A percentile compares a stretch with the other conserved stretches of the same genome.
These are phyloP conservation scores for Yoshiicerus persimilis DNA, from an alignment of 1,140 invertebrate genomes.

Conservation along the genomic window DNA sequence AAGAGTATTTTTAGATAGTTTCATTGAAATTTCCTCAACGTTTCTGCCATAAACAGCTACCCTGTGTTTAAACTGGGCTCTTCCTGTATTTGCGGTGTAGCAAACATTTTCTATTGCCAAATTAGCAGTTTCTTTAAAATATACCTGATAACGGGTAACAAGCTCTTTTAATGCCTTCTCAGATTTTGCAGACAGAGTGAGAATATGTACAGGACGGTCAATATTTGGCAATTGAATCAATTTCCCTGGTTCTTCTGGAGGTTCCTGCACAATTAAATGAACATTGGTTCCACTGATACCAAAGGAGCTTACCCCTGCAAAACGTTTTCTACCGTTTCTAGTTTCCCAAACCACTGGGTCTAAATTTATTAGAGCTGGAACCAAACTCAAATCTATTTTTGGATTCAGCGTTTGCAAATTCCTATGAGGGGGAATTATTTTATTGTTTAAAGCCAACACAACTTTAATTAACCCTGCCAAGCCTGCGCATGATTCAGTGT, in stretches of 20 bases:
- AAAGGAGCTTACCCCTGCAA: slow-evolving; percentile 39
- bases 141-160: not conserved
- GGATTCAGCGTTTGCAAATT: slow-evolving; percentile 29
- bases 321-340: not conserved
- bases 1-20: not conserved
- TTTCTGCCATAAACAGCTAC: not conserved
- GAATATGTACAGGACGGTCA: not conserved
- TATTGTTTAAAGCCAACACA: not conserved
- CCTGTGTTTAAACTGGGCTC: slow-evolving; percentile 35
- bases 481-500: slow-evolving; percentile 59
- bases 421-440: not conserved
- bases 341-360: not conserved
- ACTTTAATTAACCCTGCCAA: slow-evolving; percentile 28
- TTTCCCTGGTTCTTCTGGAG: not conserved
- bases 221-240: not conserved
- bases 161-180: slow-evolving; percentile 29
- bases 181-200: slow-evolving; percentile 26
- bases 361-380: slow-evolving; percentile 23
- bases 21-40: not conserved
- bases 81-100: slow-evolving; percentile 26
- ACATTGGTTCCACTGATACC: slow-evolving; percentile 40
- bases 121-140: not conserved
- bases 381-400: slow-evolving; percentile 26
- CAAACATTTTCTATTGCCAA: not conserved
- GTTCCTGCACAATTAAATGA: slow-evolving; percentile 36